Evolutionary conservation across 2,797 vertebrate species (phyloP), one percentile per base, ranked within the genome.

Genomic region (Ctenosaura bakeri): DNA sequence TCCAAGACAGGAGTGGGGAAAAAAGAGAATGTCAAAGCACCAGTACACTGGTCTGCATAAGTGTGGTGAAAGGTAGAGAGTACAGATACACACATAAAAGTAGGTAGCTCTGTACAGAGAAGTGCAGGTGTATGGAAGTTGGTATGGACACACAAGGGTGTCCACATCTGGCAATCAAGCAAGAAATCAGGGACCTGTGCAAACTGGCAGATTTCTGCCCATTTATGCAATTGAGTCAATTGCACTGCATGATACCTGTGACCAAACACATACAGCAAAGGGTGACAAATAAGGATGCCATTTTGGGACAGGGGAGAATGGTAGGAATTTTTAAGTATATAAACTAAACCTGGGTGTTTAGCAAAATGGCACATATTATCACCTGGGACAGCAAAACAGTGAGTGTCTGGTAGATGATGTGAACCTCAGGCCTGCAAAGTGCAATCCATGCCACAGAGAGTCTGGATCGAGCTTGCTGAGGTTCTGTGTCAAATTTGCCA

Each of bases 1-100:
- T 96, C 1, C 64, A 26, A 87, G 76, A 10, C 6, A 89, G 73
- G 77, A 46, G 59, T 13, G 18, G 77, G 56, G 0, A 35, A 20
- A 74, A 79, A 62, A 1, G 1, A 9, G 14, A 4, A 26, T 2
- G 52, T 32, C 29, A 77, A 77, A 29, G 22, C 50, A 83, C 64
- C 5, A 64, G 4, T 18, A 82, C 18, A 73, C 14, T 9, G 6
- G 42, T 13, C 4, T 42, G 77, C 54, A 52, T 52, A 69, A 29
- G 4, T 64, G 24, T 52, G 22, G 66, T 9, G 42, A 85, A 54
- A 66, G 29, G 81, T 6, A 64, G 71, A 2, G 2, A n/a, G 22
- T 16, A 16, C 3, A 13, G 29, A 10, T n/a, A 50, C 22, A 3
- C 24, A 64, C 9, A 26, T 71, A 52, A 59, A 86, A 38, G 35